Evolutionary conservation across 2,888 invertebrate species (phyloP).

Genomic region (Ernsta delagoae): DNA sequence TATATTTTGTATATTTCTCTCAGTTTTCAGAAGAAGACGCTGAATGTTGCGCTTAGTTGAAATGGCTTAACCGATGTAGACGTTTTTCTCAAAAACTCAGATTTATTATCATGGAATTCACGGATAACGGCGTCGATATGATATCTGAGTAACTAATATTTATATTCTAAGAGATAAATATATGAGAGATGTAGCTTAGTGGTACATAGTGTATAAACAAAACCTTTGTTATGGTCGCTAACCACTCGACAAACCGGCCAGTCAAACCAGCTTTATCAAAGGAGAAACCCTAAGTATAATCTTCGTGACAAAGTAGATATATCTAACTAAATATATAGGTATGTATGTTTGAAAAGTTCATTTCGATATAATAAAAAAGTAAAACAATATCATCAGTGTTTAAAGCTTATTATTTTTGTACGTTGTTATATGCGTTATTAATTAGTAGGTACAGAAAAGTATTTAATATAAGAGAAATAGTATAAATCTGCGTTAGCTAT

Average conservation of each 20-base stretch:
- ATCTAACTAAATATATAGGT: too few relatives aligned
- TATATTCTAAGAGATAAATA: neutral
- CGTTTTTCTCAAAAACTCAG: neutral
- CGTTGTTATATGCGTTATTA: constrained; percentile 78
- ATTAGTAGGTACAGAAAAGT: constrained; percentile 74
- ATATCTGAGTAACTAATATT: neutral
- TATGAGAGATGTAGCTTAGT: neutral
- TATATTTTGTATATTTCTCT: neutral
- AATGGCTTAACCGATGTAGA: neutral
- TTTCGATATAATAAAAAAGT: too few relatives aligned
- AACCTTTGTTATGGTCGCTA: too few relatives aligned
- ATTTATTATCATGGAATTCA: neutral
- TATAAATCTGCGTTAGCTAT: constrained; percentile 50
- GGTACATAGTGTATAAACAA: too few relatives aligned
- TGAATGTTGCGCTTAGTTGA: neutral
- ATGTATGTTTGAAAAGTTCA: neutral
- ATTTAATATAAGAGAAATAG: constrained; percentile 47
- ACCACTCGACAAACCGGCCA: too few relatives aligned
- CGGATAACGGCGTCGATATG: neutral
- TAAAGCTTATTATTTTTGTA: constrained; percentile 84
- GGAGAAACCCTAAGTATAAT: too few relatives aligned
- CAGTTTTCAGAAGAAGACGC: neutral
- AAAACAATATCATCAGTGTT: constrained; percentile 57
- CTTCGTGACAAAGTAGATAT: too few relatives aligned
- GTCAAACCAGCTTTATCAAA: too few relatives aligned